Evolutionary conservation across 92 coral and sea anemone species (phyloP), one percentile per base, ranked within the genome.

Genomic region (Umimayanthus chanpuru): DNA sequence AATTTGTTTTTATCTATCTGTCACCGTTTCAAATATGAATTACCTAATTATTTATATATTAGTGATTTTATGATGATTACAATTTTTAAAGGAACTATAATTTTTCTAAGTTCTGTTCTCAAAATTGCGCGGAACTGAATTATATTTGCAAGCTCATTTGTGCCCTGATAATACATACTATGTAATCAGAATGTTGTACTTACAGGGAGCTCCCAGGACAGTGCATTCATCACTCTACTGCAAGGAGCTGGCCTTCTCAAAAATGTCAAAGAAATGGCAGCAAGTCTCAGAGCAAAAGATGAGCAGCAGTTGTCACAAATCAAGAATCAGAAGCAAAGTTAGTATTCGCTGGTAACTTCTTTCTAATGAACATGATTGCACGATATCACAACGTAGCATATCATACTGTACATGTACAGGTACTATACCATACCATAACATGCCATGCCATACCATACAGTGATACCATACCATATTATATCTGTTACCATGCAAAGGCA

Each of bases 221-320:
- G 39, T 6, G 23, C 77, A 38, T 32, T 83, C 1, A 12, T 70
- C 28, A 71, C 36, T 44, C 77, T 83, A 1, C 87, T 83, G 3
- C 87, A 83, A 36, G 79, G 87, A 68, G 87, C 87, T 71, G 87
- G 87, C 9, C 79, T 83, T 26, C 26, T 83, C 4, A 43, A 72
- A 0, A 83, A 83, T 70, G 87, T 83, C 6, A 70, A 83, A 12
- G 67, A 83, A 83, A 47, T 83, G 41, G 87, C 77, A 38, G 87
- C 78, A 70, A 71, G 3, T 23, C 25, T 72, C 25, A 68, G 87
- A 67, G 66, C 5, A 15, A 49, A 70, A 8, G 87, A 83, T 12
- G 87, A 83, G 26, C 78, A 29, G 21, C 47, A 53, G 77, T 28
- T 83, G 47, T 43, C n/a, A 14, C 77, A 83, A 1, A 25, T 83